These are phyloP conservation scores for Silurus glanis DNA, from an alignment of 2,113 vertebrate species.

Conservation along the genomic window DNA sequence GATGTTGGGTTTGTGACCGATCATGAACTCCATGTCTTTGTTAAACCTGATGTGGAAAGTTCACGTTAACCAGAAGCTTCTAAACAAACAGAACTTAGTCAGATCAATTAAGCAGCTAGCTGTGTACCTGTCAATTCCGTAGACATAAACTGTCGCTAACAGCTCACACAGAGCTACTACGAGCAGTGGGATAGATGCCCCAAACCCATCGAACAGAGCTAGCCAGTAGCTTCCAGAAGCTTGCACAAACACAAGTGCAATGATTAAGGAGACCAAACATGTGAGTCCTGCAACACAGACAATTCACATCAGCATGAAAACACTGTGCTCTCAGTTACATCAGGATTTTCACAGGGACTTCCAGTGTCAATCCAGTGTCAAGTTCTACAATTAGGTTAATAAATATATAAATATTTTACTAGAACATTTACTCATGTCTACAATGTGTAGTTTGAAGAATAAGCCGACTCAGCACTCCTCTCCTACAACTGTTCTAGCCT, in stretches of 20 bases:
- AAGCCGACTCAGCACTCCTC: no score
- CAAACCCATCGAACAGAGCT: slow-evolving; percentile 83
- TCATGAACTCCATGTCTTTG: slow-evolving; percentile 83
- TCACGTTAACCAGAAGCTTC: background rate
- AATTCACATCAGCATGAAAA: background rate
- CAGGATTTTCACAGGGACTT: no score
- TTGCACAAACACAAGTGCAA: slow-evolving; percentile 83
- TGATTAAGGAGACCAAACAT: slow-evolving; percentile 75
- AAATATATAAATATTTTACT: no score
- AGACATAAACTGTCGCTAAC: slow-evolving; percentile 84
- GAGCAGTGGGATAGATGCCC: slow-evolving; percentile 88
- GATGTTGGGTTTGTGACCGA: slow-evolving; percentile 83
- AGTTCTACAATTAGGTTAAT: no score
- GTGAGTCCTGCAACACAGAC: slow-evolving; percentile 74
- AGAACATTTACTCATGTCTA: no score
- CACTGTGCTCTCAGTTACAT: no score
- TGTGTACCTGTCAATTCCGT: slow-evolving; percentile 85
- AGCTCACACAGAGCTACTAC: slow-evolving; percentile 87
- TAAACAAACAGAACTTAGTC: background rate
- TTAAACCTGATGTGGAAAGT: slow-evolving; percentile 80
- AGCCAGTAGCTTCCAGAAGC: slow-evolving; percentile 91
- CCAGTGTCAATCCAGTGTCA: no score
- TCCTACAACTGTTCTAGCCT: background rate
- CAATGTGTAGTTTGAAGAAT: no score
- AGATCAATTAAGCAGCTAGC: slow-evolving; percentile 16